Evolutionary conservation across 2,888 invertebrate genomes (phyloP).

Genomic region (Julus scandinavius): DNA sequence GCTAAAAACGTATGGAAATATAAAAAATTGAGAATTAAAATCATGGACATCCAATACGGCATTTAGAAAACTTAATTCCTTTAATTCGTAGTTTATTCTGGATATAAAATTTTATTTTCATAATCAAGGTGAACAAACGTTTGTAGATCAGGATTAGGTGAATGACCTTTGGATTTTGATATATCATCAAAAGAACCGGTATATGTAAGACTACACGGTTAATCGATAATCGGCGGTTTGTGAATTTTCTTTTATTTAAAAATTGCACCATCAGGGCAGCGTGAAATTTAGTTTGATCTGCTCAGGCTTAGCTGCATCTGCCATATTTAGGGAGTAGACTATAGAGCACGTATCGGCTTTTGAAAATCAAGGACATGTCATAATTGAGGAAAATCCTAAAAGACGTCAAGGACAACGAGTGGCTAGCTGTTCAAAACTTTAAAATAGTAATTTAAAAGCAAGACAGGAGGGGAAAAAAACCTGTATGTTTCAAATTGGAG

Average conservation of each 20-base stretch:
- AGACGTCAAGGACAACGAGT: slow-evolving; percentile 22
- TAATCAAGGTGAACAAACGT: not conserved
- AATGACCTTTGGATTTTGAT: not conserved
- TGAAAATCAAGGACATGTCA: slow-evolving; percentile 19
- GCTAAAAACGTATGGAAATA: slow-evolving; percentile 68
- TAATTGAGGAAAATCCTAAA: not conserved
- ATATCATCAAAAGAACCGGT: not conserved
- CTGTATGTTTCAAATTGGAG: not conserved
- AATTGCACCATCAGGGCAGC: not conserved
- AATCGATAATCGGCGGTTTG: not conserved
- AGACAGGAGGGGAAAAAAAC: not conserved
- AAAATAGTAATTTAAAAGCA: slow-evolving; percentile 47
- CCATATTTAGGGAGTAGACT: slow-evolving; percentile 39
- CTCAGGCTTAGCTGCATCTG: too few relatives aligned
- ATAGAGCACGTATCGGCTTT: not conserved
- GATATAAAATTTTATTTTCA: not conserved
- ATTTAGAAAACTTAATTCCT: too few relatives aligned
- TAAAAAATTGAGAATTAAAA: too few relatives aligned
- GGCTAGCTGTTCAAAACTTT: not conserved
- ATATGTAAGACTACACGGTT: not conserved
- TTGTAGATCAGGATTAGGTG: not conserved
- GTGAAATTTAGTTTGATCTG: not conserved
- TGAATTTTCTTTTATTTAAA: not conserved
- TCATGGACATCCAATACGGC: too few relatives aligned
- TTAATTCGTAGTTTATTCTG: too few relatives aligned